Evolutionary conservation across 2,797 vertebrate species (phyloP).

Genomic region (Sorex maritimensis): DNA sequence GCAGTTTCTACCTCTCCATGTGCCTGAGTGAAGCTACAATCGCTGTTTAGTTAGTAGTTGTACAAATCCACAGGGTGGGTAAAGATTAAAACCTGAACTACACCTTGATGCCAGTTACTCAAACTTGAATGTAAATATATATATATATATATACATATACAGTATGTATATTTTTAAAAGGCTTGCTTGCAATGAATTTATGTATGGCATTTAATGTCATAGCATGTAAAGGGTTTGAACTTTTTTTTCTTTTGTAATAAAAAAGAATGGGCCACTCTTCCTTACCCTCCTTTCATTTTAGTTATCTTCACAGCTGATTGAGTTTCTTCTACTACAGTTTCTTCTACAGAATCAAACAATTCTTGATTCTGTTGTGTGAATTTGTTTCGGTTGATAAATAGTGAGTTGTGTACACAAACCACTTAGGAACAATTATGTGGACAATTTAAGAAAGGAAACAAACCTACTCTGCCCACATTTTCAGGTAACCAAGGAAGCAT

Average conservation of each 20-base stretch:
- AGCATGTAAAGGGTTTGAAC: slow-evolving; percentile 82
- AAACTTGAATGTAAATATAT: slow-evolving; percentile 84
- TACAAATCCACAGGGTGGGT: slow-evolving; percentile 64
- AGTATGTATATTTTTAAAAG: slow-evolving; percentile 84
- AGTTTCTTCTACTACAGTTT: slow-evolving; percentile 34
- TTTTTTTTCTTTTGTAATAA: slow-evolving; percentile 81
- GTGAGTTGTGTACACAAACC: neutral
- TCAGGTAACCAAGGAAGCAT: slow-evolving; percentile 9
- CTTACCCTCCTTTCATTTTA: slow-evolving; percentile 64
- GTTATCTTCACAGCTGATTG: slow-evolving; percentile 53
- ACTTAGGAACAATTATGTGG: slow-evolving; percentile 46
- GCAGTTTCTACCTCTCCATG: slow-evolving; percentile 84
- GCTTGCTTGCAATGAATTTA: slow-evolving; percentile 79
- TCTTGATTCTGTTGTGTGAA: slow-evolving; percentile 47
- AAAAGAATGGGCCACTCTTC: slow-evolving; percentile 72
- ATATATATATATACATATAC: slow-evolving; percentile 37
- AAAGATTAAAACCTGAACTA: slow-evolving; percentile 67
- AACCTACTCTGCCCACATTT: slow-evolving; percentile 9
- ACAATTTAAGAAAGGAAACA: slow-evolving; percentile 26
- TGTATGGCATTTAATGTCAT: slow-evolving; percentile 76
- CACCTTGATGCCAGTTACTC: slow-evolving; percentile 69
- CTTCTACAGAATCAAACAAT: neutral
- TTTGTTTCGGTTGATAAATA: slow-evolving; percentile 51
- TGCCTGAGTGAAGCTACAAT: slow-evolving; percentile 86
- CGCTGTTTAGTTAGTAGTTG: slow-evolving; percentile 75